Conservation (phyloP, 2,888 invertebrate species). For the Callyntrura guangdongensis region DNA sequence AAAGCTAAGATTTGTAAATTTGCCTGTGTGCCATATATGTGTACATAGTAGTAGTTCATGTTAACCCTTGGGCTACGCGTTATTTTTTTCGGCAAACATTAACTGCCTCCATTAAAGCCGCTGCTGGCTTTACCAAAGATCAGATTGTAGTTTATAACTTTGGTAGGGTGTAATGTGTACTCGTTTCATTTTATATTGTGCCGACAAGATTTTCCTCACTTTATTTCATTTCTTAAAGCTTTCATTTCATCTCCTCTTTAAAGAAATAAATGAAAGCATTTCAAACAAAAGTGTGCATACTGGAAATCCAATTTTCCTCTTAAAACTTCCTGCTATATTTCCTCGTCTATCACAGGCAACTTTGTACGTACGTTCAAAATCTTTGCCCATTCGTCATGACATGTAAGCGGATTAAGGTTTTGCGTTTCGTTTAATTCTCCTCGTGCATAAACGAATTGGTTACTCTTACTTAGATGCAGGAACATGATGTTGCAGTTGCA, state of each 20-base stretch:
- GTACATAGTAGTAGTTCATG: constrained; percentile 56
- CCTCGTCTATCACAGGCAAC: background rate
- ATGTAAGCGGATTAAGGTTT: constrained; percentile 38
- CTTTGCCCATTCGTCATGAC: background rate
- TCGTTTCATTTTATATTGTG: background rate
- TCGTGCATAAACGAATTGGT: background rate
- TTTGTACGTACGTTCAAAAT: constrained; percentile 5
- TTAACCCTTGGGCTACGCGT: constrained; percentile 10
- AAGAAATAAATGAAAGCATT: constrained; percentile 47
- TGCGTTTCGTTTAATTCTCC: background rate
- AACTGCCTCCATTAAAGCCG: background rate
- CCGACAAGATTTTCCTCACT: background rate
- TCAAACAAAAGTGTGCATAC: constrained; percentile 17
- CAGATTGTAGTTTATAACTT: constrained; percentile 26
- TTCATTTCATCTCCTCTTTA: constrained; percentile 18
- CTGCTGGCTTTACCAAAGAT: background rate
- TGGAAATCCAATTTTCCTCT: constrained; percentile 34
- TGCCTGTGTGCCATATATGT: constrained; percentile 52
- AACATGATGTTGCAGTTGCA: background rate
- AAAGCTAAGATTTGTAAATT: constrained; percentile 13
- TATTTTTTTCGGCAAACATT: background rate
- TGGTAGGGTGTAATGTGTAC: background rate
- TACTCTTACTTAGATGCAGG: background rate
- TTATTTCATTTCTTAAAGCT: constrained; percentile 2
- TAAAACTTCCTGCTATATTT: constrained; percentile 27